Conservation (phyloP, 2,888 invertebrate genomes). For the Catocala fraxini region DNA sequence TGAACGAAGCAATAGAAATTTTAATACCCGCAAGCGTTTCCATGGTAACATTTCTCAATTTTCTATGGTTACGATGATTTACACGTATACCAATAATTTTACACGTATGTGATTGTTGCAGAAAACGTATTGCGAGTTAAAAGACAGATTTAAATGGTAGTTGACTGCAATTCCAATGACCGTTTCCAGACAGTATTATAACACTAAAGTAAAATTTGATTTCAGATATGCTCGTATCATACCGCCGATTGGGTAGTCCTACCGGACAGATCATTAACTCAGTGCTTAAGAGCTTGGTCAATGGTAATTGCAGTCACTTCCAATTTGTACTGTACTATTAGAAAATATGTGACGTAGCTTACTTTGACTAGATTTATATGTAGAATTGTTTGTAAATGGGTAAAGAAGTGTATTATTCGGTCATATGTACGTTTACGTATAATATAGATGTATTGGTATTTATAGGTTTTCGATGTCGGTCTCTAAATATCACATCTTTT, state of each 20-base stretch:
- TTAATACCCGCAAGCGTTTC: no score
- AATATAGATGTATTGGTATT: no score
- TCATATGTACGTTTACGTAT: no score
- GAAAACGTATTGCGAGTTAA: not conserved
- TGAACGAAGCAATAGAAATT: no score
- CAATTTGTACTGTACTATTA: constrained; percentile 16
- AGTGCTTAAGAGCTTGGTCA: constrained; percentile 71
- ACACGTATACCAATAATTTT: not conserved
- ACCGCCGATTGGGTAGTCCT: constrained; percentile 67
- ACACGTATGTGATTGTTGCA: not conserved
- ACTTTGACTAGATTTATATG: no score
- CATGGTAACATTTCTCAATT: no score
- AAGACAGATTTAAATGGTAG: not conserved
- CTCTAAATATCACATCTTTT: no score
- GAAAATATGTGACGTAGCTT: not conserved
- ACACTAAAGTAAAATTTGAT: constrained; percentile 65
- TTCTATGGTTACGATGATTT: no score
- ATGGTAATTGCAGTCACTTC: constrained; percentile 78
- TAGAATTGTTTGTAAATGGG: no score
- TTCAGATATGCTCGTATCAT: constrained; percentile 80
- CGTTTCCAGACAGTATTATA: constrained; percentile 1
- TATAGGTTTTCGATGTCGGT: not conserved
- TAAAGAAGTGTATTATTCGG: no score
- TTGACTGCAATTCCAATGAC: constrained; percentile 24
- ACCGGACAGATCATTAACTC: constrained; percentile 71